Base-by-base conservation (phyloP, 2,797 vertebrate species). In the Anabas testudineus region DNA sequence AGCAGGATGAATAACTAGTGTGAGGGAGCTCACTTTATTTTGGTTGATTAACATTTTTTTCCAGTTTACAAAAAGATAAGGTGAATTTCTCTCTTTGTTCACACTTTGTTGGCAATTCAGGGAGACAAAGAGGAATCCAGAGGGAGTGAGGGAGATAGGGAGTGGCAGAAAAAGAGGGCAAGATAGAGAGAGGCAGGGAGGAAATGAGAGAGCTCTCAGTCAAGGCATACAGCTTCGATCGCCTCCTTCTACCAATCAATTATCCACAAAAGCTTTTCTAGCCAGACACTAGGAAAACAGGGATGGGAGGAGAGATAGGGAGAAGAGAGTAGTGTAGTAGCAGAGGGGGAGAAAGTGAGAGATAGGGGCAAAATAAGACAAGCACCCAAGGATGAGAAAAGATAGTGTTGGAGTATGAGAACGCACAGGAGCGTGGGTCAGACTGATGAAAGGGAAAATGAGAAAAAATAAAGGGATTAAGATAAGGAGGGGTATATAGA, bases 251-350 rank as follows among this genome's bases (percentile, higher is more conserved):
- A 79, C 84, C 85, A 90, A 93, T 92, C 92, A 93, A 94, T 93
- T 91, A 92, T 86, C 90, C 89, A 92, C 91, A 93, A 93, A 93
- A 90, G 93, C 92, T 91, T 92, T 93, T 90, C 84, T 69, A 88
- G 84, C 74, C 83, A 89, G 88, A 88, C 82, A 77, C 84, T 59
- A 78, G 82, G 71, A 83, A 88, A 85, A 87, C 80, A 80, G 74
- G 82, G 71, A 84, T 75, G 67, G 74, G 74, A 67, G 61, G 72
- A 74, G 60, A 80, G 85, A 87, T 71, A 89, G 10, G 19, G 64
- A 67, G 74, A 74, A 65, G 24, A 49, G 67, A 57, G 74, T 19
- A 52, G 71, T 46, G 60, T 59, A 63, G 78, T 32, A 5, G 59
- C 42, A 43, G 68, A 41, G 37, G 19, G 10, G 60, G 32, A 54